These are phyloP conservation scores for Pipistrellus kuhlii DNA, from an alignment of 2,797 vertebrate genomes.

Conservation along the genomic window DNA sequence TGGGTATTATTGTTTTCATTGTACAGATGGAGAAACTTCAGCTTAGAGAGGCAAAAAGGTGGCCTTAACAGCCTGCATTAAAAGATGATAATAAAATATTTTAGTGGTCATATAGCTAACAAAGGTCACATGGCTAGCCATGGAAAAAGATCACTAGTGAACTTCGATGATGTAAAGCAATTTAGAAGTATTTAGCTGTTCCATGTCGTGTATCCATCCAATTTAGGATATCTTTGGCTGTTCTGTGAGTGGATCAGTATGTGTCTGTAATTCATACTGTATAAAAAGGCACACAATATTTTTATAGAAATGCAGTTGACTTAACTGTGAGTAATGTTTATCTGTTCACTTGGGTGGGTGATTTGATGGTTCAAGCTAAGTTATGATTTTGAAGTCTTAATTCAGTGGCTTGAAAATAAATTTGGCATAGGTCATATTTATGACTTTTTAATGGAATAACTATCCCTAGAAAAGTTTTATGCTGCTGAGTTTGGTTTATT, in stretches of 20 bases:
- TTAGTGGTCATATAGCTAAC: not conserved
- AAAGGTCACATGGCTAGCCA: not conserved
- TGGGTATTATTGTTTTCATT: constrained; percentile 1
- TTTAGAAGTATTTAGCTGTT: not conserved
- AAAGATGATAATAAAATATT: not conserved
- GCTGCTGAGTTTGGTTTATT: not conserved
- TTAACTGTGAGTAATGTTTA: not conserved
- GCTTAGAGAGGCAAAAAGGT: not conserved
- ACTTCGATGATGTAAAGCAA: not conserved
- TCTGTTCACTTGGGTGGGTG: not conserved
- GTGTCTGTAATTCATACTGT: not conserved
- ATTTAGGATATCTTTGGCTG: not conserved
- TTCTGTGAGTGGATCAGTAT: not conserved
- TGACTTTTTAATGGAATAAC: constrained; percentile 5
- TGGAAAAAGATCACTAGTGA: not conserved
- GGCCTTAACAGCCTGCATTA: not conserved
- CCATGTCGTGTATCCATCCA: not conserved
- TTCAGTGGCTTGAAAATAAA: constrained; percentile 39
- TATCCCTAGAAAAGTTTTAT: constrained; percentile 23
- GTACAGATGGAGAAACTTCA: not conserved
- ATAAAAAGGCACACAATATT: not conserved
- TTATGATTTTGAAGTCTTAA: not conserved
- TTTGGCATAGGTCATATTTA: constrained; percentile 2
- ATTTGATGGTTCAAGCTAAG: constrained; percentile 4
- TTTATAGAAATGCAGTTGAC: not conserved